phyloP scores from a whole-genome alignment of 2,797 vertebrate genomes.

The Threskiornis aethiopicus region DNA sequence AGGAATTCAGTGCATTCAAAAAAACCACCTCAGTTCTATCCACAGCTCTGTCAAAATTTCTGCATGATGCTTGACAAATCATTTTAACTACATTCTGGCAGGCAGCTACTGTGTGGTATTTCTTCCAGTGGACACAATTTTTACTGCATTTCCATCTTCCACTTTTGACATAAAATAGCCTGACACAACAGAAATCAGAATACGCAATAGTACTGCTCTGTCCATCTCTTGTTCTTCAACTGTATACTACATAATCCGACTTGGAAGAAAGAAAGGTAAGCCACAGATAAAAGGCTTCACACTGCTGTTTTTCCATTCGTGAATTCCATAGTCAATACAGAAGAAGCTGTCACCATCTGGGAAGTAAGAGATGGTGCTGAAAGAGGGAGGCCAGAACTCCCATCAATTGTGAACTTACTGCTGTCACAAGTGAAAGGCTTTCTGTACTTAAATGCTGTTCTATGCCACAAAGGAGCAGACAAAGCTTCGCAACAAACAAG shows the following conservation, averaged over 20 bases:
- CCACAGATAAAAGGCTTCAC: neutral
- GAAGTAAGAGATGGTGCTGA: neutral
- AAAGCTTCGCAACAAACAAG: neutral
- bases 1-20: neutral
- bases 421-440: neutral
- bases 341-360: neutral
- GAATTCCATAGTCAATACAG: neutral
- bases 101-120: neutral
- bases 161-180: neutral
- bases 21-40: neutral
- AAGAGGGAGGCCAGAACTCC: neutral
- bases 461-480: neutral
- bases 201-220: neutral
- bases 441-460: neutral
- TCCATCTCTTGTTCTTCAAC: neutral
- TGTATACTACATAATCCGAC: neutral
- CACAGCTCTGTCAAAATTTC: neutral
- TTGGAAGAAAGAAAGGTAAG: neutral
- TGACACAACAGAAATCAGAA: neutral
- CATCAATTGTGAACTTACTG: neutral
- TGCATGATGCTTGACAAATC: neutral
- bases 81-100: neutral
- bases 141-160: neutral
- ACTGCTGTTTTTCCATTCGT: neutral
- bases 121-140: neutral